Evolutionary conservation across 2,888 invertebrate species (phyloP).

Genomic region (Cynaeus angustus): DNA sequence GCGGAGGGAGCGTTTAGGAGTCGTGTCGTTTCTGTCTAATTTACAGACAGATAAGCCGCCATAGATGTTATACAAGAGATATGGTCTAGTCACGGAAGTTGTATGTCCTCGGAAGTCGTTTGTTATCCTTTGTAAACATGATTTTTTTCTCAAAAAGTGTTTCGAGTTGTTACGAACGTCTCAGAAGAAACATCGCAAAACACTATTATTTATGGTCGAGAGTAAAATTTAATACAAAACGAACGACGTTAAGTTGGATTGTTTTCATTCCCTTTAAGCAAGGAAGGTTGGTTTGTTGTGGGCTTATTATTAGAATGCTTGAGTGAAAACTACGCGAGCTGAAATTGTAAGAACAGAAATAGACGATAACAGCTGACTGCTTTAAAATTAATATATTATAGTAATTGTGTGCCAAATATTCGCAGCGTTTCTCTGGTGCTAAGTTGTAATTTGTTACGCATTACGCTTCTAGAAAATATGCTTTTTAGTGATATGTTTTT

Average conservation of each 20-base stretch:
- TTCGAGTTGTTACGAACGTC: conserved; percentile 38
- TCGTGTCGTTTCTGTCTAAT: conserved; percentile 53
- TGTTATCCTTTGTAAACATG: conserved; percentile 52
- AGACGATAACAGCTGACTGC: conserved; percentile 62
- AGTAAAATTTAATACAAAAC: conserved; percentile 34
- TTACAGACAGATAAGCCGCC: conserved; percentile 50
- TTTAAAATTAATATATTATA: conserved; percentile 51
- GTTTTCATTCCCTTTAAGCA: conserved; percentile 47
- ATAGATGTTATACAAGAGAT: conserved; percentile 49
- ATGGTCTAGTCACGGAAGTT: conserved; percentile 50
- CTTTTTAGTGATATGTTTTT: too few relatives aligned
- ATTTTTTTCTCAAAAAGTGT: conserved; percentile 38
- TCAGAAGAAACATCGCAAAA: conserved; percentile 39
- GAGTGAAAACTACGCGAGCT: conserved; percentile 50
- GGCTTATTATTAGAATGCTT: conserved; percentile 53
- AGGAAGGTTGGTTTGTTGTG: conserved; percentile 54
- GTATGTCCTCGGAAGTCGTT: conserved; percentile 50
- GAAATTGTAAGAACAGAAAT: conserved; percentile 59
- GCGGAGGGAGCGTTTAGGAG: conserved; percentile 31
- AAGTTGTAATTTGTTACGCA: not conserved
- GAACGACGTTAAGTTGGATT: conserved; percentile 15
- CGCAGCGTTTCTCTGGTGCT: conserved; percentile 15
- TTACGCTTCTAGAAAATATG: too few relatives aligned
- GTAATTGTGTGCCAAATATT: conserved; percentile 44
- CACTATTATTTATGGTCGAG: conserved; percentile 37